Base-by-base conservation (phyloP, 2,113 vertebrate species). In the Cisticola juncidis region DNA sequence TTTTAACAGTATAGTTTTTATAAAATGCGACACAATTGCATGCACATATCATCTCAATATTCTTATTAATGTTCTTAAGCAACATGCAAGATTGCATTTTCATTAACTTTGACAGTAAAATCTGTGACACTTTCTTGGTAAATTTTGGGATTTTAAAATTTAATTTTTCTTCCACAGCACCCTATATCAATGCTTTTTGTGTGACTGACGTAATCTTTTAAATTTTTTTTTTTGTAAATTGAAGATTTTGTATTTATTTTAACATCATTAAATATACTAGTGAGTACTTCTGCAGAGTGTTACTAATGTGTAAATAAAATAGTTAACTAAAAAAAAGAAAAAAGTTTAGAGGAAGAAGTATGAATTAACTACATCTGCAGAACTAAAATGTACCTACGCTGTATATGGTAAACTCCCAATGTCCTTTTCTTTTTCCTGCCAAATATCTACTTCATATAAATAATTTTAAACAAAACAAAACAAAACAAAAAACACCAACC, bases 61-160 rank as follows among this genome's bases (percentile, higher is more conserved):
- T 86, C n/a, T 83, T 88, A 61, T 61, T 86, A 66, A 80, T 94
- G 95, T 38, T 94, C n/a, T 47, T 82, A 90, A 53, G 57, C 29
- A 88, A 70, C 45, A 29, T 36, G 35, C 35, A 81, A 54, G 62
- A 78, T 1, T 47, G 57, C 31, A 33, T 48, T 82, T 94, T 91
- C 61, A 45, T 54, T 81, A 81, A 25, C 16, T 72, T 90, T 64
- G 35, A 60, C 20, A 82, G 3, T 17, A 92, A 94, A 94, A 72
- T 62, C 38, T 23, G 8, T 53, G 42, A 69, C 20, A 50, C 0
- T 36, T 82, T 35, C 26, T 54, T 66, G 42, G 9, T 90, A 58
- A 73, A 83, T 62, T 88, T 88, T 76, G 80, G 66, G 26, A 56
- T 81, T 94, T 88, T 90, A n/a, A 72, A 71, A 35, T 48, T 47